Evolutionary conservation across 2,113 vertebrate genomes (phyloP), one percentile per base, ranked within the genome.

Genomic region (Emydocephalus ijimae): DNA sequence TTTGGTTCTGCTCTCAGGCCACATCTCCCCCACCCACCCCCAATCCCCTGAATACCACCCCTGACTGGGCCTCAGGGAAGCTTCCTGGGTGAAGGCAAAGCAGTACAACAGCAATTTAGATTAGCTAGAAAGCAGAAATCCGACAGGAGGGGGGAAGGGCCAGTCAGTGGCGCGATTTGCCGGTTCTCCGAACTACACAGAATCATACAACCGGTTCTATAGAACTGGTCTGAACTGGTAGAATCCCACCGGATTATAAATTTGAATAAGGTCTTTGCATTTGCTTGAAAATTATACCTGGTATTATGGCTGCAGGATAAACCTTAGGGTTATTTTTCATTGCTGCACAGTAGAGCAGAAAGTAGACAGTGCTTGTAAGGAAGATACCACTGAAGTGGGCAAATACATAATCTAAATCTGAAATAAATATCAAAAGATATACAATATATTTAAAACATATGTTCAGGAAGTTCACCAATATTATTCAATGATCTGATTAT

Each of bases 391-490:
- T 98, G 93, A 97, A 98, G 91, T 98, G 98, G 12, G 98, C 98
- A 94, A 98, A 98, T n/a, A 99, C 97, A 39, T 99, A 99, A 95
- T 99, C 98, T 57, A 99, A 96, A 95, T 99, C 99, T 99, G 97
- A 88, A 97, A 97, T 0, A 95, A 96, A 94, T 94, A 6, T 9
- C 43, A 54, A 57, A n/a, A 21, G 34, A 81, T 57, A 93, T 57
- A 4, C 81, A 88, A 89, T 39, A 81, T 89, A 34, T 92, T 57
- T 85, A 91, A 39, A 8, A 57, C 85, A 86, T 56, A 64, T 48
- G 50, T 57, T 85, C 15, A 12, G 12, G 34, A 85, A 64, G n/a
- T 52, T 34, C 43, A 87, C 34, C 29, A 21, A 45, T 18, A 24
- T 29, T 29, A 29, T 18, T 43, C 20, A 92, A 9, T 10, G 34